Conservation (phyloP, 2,888 invertebrate genomes). For the Agonopterix subpropinquella region DNA sequence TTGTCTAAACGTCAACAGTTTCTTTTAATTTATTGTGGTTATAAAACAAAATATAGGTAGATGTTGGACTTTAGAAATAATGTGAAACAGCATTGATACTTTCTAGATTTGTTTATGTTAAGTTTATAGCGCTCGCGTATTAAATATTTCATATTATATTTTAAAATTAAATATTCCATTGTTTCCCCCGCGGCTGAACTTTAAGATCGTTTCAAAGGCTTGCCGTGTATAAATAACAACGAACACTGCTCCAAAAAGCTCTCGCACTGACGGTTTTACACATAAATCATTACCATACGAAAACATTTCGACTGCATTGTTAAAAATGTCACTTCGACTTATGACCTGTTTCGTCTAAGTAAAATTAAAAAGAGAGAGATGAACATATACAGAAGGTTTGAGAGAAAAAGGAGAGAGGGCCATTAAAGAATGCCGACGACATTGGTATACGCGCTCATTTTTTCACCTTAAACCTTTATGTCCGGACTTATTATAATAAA, state of each 20-base stretch:
- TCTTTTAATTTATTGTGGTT: slow-evolving; percentile 9
- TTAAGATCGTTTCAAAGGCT: slow-evolving; percentile 43
- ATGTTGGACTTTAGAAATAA: too few species aligned
- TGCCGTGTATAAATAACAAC: slow-evolving; percentile 50
- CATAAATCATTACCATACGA: slow-evolving; percentile 75
- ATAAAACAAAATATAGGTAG: too few species aligned
- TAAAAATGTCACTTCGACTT: slow-evolving; percentile 73
- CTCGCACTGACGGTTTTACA: slow-evolving; percentile 55
- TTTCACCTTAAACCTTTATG: slow-evolving; percentile 8
- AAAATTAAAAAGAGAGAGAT: slow-evolving; percentile 61
- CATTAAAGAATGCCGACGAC: slow-evolving; percentile 60
- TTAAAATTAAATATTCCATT: slow-evolving; percentile 43
- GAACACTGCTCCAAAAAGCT: slow-evolving; percentile 50
- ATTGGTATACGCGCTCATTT: slow-evolving; percentile 24
- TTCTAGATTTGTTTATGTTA: slow-evolving; percentile 10
- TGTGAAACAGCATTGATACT: too few species aligned
- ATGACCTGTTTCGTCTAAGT: slow-evolving; percentile 69
- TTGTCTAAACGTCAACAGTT: slow-evolving; percentile 13
- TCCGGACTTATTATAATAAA: slow-evolving; percentile 2
- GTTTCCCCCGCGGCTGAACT: slow-evolving; percentile 41
- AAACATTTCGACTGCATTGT: slow-evolving; percentile 72
- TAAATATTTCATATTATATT: slow-evolving; percentile 7
- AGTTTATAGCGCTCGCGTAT: too few species aligned
- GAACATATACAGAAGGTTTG: slow-evolving; percentile 32
- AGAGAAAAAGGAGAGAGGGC: slow-evolving; percentile 35